Evolutionary conservation across 2,797 vertebrate species (phyloP).

Genomic region (Gymnothorax javanicus): DNA sequence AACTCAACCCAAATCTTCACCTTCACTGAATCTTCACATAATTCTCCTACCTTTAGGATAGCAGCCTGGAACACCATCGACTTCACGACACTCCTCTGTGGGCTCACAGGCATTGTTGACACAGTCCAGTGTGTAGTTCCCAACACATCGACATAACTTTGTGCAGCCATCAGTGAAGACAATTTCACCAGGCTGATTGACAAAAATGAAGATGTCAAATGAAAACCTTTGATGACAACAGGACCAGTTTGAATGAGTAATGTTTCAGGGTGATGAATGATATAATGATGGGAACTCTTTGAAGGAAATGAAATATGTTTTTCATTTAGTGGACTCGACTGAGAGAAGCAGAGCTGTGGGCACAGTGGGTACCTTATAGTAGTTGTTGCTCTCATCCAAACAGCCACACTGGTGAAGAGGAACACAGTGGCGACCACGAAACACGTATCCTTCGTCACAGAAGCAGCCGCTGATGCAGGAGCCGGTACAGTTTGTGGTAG

Average conservation of each 20-base stretch:
- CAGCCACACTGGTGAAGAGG: conserved; percentile 71
- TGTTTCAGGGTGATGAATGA: no score
- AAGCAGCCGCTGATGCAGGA: conserved; percentile 72
- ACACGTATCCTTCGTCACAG: conserved; percentile 78
- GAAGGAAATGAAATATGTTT: background rate
- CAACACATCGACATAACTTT: conserved; percentile 69
- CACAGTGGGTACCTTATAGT: conserved; percentile 66
- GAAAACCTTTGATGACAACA: background rate
- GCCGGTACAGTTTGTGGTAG: conserved; percentile 69
- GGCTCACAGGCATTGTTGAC: conserved; percentile 70
- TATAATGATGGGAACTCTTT: no score
- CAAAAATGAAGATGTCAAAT: background rate
- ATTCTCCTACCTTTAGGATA: conserved; percentile 70
- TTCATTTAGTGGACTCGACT: background rate
- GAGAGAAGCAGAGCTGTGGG: background rate
- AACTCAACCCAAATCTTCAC: background rate
- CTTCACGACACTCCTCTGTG: conserved; percentile 71
- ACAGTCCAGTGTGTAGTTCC: conserved; percentile 74
- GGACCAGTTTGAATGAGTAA: no score
- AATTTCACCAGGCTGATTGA: conserved; percentile 62
- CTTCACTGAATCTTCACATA: background rate
- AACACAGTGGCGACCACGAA: conserved; percentile 66
- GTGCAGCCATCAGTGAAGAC: conserved; percentile 69
- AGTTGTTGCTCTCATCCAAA: conserved; percentile 67
- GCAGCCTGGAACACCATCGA: conserved; percentile 66